These are phyloP conservation scores for Eueides isabella DNA, from an alignment of 1,140 invertebrate genomes.

Conservation along the genomic window DNA sequence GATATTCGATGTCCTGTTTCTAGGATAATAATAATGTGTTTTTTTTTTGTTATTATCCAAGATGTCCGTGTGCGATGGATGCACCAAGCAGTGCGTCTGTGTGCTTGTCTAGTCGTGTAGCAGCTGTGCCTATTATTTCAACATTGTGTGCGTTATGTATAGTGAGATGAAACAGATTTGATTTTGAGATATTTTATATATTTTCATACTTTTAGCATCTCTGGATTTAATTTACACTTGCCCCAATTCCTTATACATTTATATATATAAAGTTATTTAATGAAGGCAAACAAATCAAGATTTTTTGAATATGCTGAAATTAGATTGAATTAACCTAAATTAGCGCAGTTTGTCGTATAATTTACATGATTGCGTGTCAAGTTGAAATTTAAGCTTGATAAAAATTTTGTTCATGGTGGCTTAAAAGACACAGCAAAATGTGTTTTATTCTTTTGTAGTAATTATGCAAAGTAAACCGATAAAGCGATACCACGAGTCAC, in stretches of 20 bases:
- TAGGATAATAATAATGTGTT: slow-evolving; percentile 79
- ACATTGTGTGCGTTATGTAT: slow-evolving; percentile 47
- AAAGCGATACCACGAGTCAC: slow-evolving; percentile 47
- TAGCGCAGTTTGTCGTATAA: slow-evolving; percentile 47
- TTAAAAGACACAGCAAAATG: slow-evolving; percentile 48
- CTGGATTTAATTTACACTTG: background rate
- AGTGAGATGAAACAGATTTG: slow-evolving; percentile 46
- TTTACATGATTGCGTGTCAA: slow-evolving; percentile 62
- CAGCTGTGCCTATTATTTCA: slow-evolving; percentile 77
- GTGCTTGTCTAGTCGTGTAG: slow-evolving; percentile 71
- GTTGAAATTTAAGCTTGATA: slow-evolving; percentile 56
- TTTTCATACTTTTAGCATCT: background rate
- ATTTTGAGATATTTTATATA: background rate
- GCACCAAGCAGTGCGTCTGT: slow-evolving; percentile 61
- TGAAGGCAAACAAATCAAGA: background rate
- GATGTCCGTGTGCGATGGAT: slow-evolving; percentile 76
- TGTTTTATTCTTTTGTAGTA: slow-evolving; percentile 61
- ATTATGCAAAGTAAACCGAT: slow-evolving; percentile 65
- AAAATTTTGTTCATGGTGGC: slow-evolving; percentile 53
- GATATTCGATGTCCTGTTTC: slow-evolving; percentile 54
- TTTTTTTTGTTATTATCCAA: slow-evolving; percentile 72
- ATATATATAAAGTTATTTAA: background rate
- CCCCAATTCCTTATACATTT: background rate
- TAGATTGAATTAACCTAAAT: slow-evolving; percentile 36
- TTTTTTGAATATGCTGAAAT: background rate